phyloP scores from a whole-genome alignment of 2,888 invertebrate species.

The Drosophila kambysellisi region DNA sequence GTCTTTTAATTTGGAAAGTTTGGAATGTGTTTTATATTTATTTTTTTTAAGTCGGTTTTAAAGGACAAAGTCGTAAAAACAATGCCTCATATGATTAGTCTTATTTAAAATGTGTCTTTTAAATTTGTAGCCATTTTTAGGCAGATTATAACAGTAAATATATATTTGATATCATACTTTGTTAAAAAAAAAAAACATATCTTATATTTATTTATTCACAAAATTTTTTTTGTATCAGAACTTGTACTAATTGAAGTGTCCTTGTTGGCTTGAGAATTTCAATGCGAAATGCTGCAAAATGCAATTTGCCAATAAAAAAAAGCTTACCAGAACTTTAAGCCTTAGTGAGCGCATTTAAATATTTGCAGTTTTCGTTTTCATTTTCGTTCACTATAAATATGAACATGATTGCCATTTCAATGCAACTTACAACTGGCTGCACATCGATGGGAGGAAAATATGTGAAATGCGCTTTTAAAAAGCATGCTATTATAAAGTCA shows the following conservation, averaged over 20 bases:
- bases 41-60: not conserved
- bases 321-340: constrained; percentile 12
- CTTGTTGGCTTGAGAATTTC: constrained; percentile 2
- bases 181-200: not conserved
- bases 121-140: not conserved
- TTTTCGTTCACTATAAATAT: constrained; percentile 4
- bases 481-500: constrained; percentile 23
- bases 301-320: constrained; percentile 11
- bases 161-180: not conserved
- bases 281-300: constrained; percentile 24
- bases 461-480: constrained; percentile 33
- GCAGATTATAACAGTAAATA: not conserved
- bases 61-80: not conserved
- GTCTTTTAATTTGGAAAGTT: not conserved
- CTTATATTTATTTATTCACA: not conserved
- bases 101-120: not conserved
- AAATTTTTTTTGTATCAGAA: not conserved
- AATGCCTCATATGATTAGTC: not conserved
- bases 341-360: constrained; percentile 39
- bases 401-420: constrained; percentile 27
- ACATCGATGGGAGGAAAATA: constrained; percentile 31
- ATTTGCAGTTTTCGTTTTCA: constrained; percentile 9
- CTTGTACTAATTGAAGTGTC: constrained; percentile 1
- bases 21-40: not conserved
- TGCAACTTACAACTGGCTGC: constrained; percentile 9